phyloP scores from a whole-genome alignment of 2,888 invertebrate species.

The Hetaerina titia region DNA sequence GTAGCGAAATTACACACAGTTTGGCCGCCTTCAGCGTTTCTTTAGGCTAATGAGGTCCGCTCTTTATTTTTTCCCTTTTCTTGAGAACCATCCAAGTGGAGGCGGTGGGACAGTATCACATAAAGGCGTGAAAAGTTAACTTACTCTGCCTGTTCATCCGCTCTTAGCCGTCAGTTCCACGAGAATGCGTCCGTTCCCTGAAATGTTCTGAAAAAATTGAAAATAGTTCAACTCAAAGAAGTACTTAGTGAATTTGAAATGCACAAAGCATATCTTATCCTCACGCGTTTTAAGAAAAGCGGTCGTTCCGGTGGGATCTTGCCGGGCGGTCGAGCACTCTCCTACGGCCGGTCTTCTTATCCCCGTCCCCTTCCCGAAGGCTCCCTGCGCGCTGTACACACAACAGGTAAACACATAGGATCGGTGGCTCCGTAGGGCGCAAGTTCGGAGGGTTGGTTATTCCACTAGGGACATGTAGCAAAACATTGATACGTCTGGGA shows the following conservation, averaged over 20 bases:
- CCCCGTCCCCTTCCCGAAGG: not conserved
- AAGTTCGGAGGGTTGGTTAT: not conserved
- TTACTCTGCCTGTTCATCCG: not conserved
- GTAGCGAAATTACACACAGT: not conserved
- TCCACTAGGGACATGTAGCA: not conserved
- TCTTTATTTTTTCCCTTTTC: not conserved
- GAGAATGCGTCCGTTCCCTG: not conserved
- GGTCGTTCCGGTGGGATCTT: not conserved
- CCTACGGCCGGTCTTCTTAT: not conserved
- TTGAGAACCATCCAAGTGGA: constrained; percentile 21
- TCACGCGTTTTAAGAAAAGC: not conserved
- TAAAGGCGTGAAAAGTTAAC: not conserved
- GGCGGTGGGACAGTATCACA: not conserved
- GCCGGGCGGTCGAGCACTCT: not conserved
- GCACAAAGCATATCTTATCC: not conserved
- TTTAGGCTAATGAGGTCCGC: constrained; percentile 24
- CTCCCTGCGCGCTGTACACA: not conserved
- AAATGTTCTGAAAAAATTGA: not conserved
- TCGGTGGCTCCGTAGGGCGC: not conserved
- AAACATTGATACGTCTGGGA: not conserved
- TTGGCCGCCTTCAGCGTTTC: not conserved
- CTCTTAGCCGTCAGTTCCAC: not conserved
- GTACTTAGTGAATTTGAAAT: not conserved
- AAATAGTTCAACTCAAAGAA: not conserved
- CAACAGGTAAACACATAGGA: constrained; percentile 2